Percentiles rank a stretch among this genome's conserved stretches.
These are phyloP conservation scores for Girardia tigrina DNA, from an alignment of 2,888 invertebrate genomes.

Conservation along the genomic window DNA sequence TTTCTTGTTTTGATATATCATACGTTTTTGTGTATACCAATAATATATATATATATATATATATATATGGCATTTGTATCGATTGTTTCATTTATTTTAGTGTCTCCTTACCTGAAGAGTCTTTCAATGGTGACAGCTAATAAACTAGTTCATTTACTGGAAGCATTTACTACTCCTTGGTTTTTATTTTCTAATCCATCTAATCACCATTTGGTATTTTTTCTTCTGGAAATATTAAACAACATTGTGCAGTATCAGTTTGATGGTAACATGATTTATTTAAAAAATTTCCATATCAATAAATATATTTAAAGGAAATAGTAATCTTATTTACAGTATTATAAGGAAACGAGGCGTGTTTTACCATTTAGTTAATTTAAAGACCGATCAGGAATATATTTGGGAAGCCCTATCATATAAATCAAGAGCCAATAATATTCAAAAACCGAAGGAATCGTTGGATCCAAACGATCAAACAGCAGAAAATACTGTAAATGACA, in stretches of 20 bases:
- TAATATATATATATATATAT: not conserved
- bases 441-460: no score
- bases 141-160: constrained; percentile 82
- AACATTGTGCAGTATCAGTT: constrained; percentile 99
- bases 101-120: constrained; percentile 95
- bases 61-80: not conserved
- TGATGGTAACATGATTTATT: constrained; percentile 59
- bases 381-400: constrained; percentile 59
- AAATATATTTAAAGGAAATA: constrained; percentile 63
- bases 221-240: constrained; percentile 93
- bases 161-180: constrained; percentile 98
- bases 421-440: not conserved
- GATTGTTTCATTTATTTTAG: constrained; percentile 52
- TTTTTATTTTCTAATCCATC: constrained; percentile 87
- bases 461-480: no score
- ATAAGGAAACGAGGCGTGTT: constrained; percentile 95
- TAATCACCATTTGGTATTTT: constrained; percentile 94
- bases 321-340: constrained; percentile 93
- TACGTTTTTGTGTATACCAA: not conserved
- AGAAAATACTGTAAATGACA: no score
- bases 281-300: constrained; percentile 2
- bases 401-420: constrained; percentile 57
- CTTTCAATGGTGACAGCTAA: constrained; percentile 96
- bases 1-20: not conserved
- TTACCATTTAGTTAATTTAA: constrained; percentile 87